Evolutionary conservation across 37 sponge, comb jelly and placozoan species (phyloP).

Genomic region (Agelas oroides): DNA sequence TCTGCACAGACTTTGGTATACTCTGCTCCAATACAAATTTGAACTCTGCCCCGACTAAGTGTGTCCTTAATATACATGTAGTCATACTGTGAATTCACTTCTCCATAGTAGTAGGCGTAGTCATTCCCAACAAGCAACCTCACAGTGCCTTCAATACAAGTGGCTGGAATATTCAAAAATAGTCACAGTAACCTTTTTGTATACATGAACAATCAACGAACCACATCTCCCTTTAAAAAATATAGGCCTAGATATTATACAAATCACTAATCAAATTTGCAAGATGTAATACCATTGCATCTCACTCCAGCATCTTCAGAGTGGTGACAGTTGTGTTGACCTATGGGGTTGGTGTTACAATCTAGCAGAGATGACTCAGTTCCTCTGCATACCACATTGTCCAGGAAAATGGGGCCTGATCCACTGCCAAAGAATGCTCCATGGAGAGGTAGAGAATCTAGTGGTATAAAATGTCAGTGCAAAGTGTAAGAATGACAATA

Average conservation of each 20-base stretch:
- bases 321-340: no score
- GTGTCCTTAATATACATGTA: neutral
- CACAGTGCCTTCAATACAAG: conserved; percentile 2
- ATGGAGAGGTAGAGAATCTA: neutral
- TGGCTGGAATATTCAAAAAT: neutral
- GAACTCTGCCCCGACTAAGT: conserved; percentile 28
- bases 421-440: conserved; percentile 18
- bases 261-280: no score
- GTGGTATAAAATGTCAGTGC: no score
- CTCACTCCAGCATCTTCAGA: no score
- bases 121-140: conserved; percentile 5
- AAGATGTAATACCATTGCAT: no score
- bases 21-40: conserved; percentile 27
- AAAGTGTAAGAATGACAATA: no score
- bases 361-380: neutral
- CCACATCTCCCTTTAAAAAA: no score
- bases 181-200: no score
- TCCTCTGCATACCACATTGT: conserved; percentile 18
- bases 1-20: conserved; percentile 39
- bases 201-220: no score
- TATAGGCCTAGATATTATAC: no score
- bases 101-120: neutral
- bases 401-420: neutral
- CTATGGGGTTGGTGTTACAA: neutral
- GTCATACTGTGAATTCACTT: neutral